phyloP scores from a whole-genome alignment of 1,140 invertebrate species.

The Oppia nitens region DNA sequence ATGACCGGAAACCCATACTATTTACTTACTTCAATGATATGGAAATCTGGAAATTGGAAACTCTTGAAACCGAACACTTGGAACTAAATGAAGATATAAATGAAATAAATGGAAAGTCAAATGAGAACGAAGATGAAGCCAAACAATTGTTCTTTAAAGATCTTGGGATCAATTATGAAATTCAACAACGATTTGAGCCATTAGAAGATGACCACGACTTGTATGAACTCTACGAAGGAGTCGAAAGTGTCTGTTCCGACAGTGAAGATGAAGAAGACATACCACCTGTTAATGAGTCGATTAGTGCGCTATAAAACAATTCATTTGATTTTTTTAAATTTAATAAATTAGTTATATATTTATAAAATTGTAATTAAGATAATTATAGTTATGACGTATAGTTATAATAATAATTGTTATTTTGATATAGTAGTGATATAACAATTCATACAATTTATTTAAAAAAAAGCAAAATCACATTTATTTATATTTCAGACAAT shows the following conservation, averaged over 20 bases:
- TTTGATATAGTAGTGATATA: too few species aligned
- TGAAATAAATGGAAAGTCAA: too few species aligned
- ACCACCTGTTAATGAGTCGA: background rate
- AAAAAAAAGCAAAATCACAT: too few species aligned
- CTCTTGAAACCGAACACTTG: constrained; percentile 10
- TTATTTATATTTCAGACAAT: too few species aligned
- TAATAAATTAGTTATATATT: too few species aligned
- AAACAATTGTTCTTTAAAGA: constrained; percentile 17
- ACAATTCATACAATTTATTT: too few species aligned
- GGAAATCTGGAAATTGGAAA: constrained; percentile 28
- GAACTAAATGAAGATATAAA: too few species aligned
- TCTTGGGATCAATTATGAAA: background rate
- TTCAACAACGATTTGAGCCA: background rate
- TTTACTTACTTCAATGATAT: constrained; percentile 41
- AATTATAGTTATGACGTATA: too few species aligned
- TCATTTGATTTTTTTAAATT: too few species aligned
- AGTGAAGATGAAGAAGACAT: background rate
- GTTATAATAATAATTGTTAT: too few species aligned
- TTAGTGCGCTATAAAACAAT: background rate
- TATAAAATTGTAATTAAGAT: too few species aligned
- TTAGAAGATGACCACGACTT: background rate
- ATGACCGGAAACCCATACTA: background rate
- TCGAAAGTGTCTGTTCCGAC: background rate
- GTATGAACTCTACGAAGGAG: background rate
- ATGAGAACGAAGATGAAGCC: constrained; percentile 3